Percentiles rank a stretch among this genome's conserved stretches.
Evolutionary conservation across 2,113 vertebrate species (phyloP).

Genomic region (Cebus imitator): DNA sequence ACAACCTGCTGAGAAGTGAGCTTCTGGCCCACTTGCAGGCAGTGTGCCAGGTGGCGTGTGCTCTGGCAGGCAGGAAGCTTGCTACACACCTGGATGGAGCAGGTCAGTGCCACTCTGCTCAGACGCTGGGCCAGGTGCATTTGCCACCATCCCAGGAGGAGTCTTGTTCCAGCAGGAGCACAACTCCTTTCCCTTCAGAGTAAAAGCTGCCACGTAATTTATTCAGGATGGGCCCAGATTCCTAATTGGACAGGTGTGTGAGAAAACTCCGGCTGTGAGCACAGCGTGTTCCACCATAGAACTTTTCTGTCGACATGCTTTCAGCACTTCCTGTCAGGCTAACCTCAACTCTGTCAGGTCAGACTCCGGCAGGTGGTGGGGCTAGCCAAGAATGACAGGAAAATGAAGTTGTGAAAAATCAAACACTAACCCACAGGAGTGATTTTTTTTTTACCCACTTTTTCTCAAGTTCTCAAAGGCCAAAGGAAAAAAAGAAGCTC

Average conservation of each 20-base stretch:
- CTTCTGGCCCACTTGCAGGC: background rate
- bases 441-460: background rate
- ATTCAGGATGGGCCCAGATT: constrained; percentile 55
- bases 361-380: constrained; percentile 38
- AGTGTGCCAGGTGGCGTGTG: background rate
- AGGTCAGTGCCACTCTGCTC: background rate
- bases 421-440: background rate
- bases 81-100: constrained; percentile 5
- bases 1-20: background rate
- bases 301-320: constrained; percentile 51
- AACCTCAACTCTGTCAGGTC: constrained; percentile 59
- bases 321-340: constrained; percentile 64
- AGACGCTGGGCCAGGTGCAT: background rate
- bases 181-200: constrained; percentile 4
- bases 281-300: constrained; percentile 33
- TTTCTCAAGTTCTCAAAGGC: constrained; percentile 49
- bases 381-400: constrained; percentile 20
- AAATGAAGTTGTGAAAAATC: constrained; percentile 59
- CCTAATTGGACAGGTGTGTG: constrained; percentile 72
- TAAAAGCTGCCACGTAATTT: constrained; percentile 53
- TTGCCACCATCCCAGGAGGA: background rate
- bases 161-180: background rate
- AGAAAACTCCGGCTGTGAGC: constrained; percentile 62
- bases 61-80: background rate
- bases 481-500: background rate